Conservation (phyloP, 2,113 vertebrate species). For the Peromyscus polionotus region DNA sequence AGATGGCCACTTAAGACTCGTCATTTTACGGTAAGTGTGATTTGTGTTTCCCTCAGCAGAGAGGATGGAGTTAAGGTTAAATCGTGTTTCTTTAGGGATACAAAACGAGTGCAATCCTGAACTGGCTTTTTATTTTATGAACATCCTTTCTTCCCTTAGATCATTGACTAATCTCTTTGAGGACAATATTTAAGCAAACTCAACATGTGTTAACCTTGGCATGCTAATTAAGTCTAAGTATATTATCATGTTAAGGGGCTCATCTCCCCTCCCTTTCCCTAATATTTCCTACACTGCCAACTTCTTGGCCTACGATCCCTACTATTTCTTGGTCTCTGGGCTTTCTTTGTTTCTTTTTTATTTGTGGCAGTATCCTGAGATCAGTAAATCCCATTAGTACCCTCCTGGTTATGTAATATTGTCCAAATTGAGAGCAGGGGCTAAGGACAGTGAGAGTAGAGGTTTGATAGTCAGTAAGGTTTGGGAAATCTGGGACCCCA, state of each 20-base stretch:
- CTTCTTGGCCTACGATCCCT: background rate
- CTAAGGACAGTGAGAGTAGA: background rate
- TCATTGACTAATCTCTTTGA: background rate
- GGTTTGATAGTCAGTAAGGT: background rate
- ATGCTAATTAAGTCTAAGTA: background rate
- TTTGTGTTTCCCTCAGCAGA: background rate
- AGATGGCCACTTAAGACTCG: background rate
- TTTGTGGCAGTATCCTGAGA: background rate
- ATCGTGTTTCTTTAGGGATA: background rate
- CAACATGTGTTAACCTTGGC: background rate
- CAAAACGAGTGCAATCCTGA: background rate
- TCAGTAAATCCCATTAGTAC: background rate
- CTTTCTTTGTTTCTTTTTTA: background rate
- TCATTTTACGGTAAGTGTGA: background rate
- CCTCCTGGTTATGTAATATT: background rate
- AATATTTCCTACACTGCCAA: background rate
- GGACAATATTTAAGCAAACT: background rate
- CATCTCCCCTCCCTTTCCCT: background rate
- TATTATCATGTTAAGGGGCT: background rate
- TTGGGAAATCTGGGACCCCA: background rate
- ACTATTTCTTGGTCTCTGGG: background rate
- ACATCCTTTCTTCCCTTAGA: background rate
- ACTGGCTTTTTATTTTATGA: constrained; percentile 31
- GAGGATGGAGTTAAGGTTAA: background rate
- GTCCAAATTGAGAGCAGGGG: background rate